phyloP scores from a whole-genome alignment of 2,888 invertebrate species.

The Leptogaster cylindrica region DNA sequence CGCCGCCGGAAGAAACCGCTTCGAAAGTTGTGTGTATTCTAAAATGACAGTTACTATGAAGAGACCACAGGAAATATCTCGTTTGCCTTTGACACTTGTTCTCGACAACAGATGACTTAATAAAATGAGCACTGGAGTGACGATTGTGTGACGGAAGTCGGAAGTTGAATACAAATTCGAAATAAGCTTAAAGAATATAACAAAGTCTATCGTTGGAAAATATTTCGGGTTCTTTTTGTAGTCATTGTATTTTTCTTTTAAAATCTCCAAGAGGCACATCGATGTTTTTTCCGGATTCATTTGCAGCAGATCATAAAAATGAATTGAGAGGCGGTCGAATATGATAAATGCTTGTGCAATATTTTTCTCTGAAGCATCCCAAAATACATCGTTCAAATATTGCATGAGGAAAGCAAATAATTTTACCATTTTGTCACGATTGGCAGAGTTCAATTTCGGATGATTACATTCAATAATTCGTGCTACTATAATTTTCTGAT shows the following conservation, averaged over 20 bases:
- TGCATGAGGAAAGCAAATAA: constrained; percentile 80
- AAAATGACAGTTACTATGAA: constrained; percentile 75
- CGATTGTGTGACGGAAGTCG: constrained; percentile 86
- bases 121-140: constrained; percentile 83
- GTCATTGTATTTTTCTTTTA: constrained; percentile 74
- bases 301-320: constrained; percentile 74
- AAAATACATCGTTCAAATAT: constrained; percentile 73
- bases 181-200: constrained; percentile 81
- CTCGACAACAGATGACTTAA: constrained; percentile 79
- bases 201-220: constrained; percentile 72
- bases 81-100: constrained; percentile 68
- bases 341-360: constrained; percentile 67
- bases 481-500: constrained; percentile 76
- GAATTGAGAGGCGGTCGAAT: constrained; percentile 66
- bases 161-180: constrained; percentile 86
- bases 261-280: constrained; percentile 69
- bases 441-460: constrained; percentile 77
- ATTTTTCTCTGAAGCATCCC: constrained; percentile 57
- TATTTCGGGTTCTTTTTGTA: constrained; percentile 67
- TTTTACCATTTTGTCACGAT: constrained; percentile 76
- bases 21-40: constrained; percentile 81
- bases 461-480: constrained; percentile 88
- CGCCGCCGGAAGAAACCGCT: constrained; percentile 80
- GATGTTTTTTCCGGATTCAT: constrained; percentile 73
- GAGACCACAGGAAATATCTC: constrained; percentile 78